Percentiles rank a stretch among this genome's conserved stretches.
phyloP scores from a whole-genome alignment of 1,140 invertebrate species.

The Manduca sexta region DNA sequence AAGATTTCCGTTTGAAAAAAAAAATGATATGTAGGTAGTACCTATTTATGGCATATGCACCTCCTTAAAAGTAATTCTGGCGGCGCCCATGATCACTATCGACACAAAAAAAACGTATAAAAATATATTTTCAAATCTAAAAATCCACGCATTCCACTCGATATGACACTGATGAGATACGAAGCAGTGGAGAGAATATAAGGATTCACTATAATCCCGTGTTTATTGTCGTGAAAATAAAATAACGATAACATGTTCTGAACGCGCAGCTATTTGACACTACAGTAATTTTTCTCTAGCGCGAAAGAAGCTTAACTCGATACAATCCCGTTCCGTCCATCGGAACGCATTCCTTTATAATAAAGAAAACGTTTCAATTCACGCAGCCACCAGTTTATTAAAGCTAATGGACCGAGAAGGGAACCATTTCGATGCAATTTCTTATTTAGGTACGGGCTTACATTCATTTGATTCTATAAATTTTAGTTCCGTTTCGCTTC shows the following conservation, averaged over 20 bases:
- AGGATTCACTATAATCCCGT: no score
- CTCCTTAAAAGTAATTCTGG: no score
- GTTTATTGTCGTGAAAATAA: not conserved
- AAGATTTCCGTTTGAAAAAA: no score
- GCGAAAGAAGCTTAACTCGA: conserved; percentile 32
- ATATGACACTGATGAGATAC: no score
- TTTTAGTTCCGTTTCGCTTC: not conserved
- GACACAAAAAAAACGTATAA: no score
- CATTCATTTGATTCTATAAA: conserved; percentile 6
- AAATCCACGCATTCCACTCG: no score
- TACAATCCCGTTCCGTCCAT: conserved; percentile 29
- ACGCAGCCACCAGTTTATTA: conserved; percentile 36
- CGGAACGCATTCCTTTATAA: conserved; percentile 25
- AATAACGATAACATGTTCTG: conserved; percentile 8
- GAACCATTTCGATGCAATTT: conserved; percentile 20
- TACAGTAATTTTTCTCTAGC: conserved; percentile 34
- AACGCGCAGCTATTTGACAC: conserved; percentile 22
- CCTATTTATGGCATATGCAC: no score
- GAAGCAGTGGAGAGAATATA: no score
- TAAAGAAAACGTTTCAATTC: conserved; percentile 31
- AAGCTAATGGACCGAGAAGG: conserved; percentile 29
- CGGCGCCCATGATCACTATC: no score
- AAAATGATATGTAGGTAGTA: no score
- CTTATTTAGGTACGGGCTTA: conserved; percentile 2
- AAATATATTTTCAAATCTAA: no score